Evolutionary conservation across 2,797 vertebrate genomes (phyloP).

Genomic region (Gymnoscopelus braueri): DNA sequence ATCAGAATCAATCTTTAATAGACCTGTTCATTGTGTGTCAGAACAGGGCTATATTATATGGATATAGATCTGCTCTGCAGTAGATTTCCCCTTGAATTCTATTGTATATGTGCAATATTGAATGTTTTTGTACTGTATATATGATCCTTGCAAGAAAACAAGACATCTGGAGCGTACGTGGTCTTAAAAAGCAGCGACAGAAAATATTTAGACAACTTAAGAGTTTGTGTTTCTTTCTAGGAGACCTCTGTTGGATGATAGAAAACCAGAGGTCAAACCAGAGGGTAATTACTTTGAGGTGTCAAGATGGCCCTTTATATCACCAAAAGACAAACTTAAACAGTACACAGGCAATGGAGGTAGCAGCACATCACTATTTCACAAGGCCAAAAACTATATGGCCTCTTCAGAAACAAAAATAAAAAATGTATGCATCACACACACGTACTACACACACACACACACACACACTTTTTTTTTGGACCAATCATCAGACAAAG

Average conservation of each 20-base stretch:
- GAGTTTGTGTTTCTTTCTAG: slow-evolving; percentile 10
- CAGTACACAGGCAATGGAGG: slow-evolving; percentile 68
- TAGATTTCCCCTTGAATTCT: slow-evolving; percentile 14
- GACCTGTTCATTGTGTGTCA: slow-evolving; percentile 13
- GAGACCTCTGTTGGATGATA: slow-evolving; percentile 21
- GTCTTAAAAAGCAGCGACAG: neutral
- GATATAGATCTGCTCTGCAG: neutral
- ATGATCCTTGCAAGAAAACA: slow-evolving; percentile 13
- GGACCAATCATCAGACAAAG: slow-evolving; percentile 82
- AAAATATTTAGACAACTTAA: neutral
- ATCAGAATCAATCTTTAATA: slow-evolving; percentile 5
- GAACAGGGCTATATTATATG: slow-evolving; percentile 24
- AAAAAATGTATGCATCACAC: slow-evolving; percentile 77
- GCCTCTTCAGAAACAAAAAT: slow-evolving; percentile 56
- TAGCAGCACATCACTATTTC: slow-evolving; percentile 70
- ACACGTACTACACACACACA: slow-evolving; percentile 42
- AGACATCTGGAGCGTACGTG: neutral
- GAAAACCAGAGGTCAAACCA: slow-evolving; percentile 16
- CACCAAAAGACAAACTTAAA: slow-evolving; percentile 43
- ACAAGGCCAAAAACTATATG: slow-evolving; percentile 64
- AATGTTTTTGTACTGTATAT: slow-evolving; percentile 20
- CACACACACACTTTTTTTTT: slow-evolving; percentile 22
- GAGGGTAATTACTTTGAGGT: slow-evolving; percentile 17
- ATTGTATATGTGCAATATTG: slow-evolving; percentile 26
- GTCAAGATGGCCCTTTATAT: slow-evolving; percentile 24